A percentile compares a stretch with the other conserved stretches of the same genome.
Conservation (phyloP, 2,888 invertebrate genomes). For the Helicoverpa assulta region DNA sequence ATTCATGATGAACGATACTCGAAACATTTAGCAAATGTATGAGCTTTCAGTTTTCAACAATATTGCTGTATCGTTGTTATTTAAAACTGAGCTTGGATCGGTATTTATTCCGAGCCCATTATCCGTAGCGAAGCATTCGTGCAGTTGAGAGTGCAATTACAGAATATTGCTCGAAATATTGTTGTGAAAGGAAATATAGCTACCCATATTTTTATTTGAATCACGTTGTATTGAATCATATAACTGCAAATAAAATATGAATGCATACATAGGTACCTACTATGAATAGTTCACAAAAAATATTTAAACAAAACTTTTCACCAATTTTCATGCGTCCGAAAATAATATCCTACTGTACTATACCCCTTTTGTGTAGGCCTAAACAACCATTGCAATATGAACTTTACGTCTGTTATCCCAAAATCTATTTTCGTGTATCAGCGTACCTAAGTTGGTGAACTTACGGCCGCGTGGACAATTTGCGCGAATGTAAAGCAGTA, state of each 20-base stretch:
- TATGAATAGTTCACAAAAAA: background rate
- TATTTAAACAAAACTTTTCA: conserved; percentile 9
- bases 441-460: conserved; percentile 38
- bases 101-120: conserved; percentile 24
- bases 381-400: conserved; percentile 26
- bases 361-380: conserved; percentile 14
- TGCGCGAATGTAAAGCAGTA: conserved; percentile 70
- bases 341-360: background rate
- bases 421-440: conserved; percentile 36
- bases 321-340: conserved; percentile 12
- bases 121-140: conserved; percentile 25
- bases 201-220: conserved; percentile 6
- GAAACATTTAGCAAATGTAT: conserved; percentile 18
- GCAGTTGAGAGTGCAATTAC: conserved; percentile 39
- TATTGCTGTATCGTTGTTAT: conserved; percentile 15
- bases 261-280: background rate
- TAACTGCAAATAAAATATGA: background rate
- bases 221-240: background rate
- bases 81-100: conserved; percentile 26
- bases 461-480: conserved; percentile 65
- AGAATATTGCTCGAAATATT: conserved; percentile 22
- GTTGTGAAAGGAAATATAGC: background rate
- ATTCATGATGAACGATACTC: background rate
- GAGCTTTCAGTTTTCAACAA: conserved; percentile 6
- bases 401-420: conserved; percentile 34